Evolutionary conservation across 2,113 vertebrate species (phyloP).

Genomic region (Trichomycterus rosablanca): DNA sequence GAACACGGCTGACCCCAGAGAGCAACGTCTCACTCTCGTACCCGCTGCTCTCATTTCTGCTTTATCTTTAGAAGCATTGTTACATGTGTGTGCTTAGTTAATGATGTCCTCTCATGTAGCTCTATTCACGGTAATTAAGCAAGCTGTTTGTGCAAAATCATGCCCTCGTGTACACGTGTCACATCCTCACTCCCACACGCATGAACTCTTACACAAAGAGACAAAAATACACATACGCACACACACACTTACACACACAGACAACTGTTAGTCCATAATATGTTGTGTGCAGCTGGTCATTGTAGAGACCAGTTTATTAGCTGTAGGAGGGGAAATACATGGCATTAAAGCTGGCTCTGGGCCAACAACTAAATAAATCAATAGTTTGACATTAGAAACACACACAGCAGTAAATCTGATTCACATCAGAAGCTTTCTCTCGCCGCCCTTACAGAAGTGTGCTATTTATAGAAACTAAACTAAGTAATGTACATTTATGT

Average conservation of each 20-base stretch:
- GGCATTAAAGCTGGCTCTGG: constrained; percentile 58
- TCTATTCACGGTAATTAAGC: constrained; percentile 61
- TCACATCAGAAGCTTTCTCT: constrained; percentile 67
- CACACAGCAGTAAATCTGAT: constrained; percentile 66
- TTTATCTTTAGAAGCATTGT: constrained; percentile 57
- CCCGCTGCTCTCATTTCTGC: constrained; percentile 21
- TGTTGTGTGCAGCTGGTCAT: neutral
- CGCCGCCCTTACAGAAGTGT: constrained; percentile 56
- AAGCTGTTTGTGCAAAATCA: constrained; percentile 47
- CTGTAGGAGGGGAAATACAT: constrained; percentile 49
- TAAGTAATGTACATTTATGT: too few relatives aligned
- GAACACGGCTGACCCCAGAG: constrained; percentile 38
- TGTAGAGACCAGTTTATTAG: constrained; percentile 10
- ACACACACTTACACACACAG: constrained; percentile 27
- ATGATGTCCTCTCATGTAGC: constrained; percentile 56
- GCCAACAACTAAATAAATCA: constrained; percentile 71
- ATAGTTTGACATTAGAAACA: constrained; percentile 65
- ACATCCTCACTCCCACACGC: constrained; percentile 51
- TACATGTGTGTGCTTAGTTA: constrained; percentile 55
- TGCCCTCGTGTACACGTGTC: constrained; percentile 53
- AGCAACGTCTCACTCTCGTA: constrained; percentile 32
- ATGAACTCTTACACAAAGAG: constrained; percentile 6
- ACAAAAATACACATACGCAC: too few relatives aligned
- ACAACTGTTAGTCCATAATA: constrained; percentile 28
- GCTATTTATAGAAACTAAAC: constrained; percentile 53